Percentiles rank a stretch among this genome's conserved stretches.
phyloP scores from a whole-genome alignment of 2,888 invertebrate genomes.

The Amphipyra berbera region DNA sequence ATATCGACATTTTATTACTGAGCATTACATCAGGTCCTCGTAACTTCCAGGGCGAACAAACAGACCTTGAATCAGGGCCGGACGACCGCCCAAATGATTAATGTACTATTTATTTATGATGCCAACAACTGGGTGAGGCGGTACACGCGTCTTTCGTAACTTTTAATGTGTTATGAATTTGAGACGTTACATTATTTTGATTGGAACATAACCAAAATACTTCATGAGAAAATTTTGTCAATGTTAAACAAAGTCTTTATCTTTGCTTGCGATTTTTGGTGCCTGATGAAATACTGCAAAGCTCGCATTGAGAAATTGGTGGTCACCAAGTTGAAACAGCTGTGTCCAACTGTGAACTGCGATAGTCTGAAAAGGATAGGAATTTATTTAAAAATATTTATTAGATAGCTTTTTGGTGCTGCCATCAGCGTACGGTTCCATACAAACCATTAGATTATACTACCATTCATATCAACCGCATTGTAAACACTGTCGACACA shows the following conservation, averaged over 20 bases:
- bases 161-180: constrained; percentile 36
- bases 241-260: background rate
- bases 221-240: background rate
- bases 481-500: constrained; percentile 28
- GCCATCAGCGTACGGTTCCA: background rate
- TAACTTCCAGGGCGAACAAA: constrained; percentile 44
- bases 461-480: constrained; percentile 11
- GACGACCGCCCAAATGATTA: constrained; percentile 45
- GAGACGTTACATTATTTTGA: constrained; percentile 3
- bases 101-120: constrained; percentile 55
- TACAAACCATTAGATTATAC: constrained; percentile 2
- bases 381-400: no score
- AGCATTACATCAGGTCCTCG: constrained; percentile 48
- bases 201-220: constrained; percentile 25
- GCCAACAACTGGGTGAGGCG: constrained; percentile 36
- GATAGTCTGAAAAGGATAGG: no score
- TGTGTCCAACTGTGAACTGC: no score
- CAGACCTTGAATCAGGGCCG: constrained; percentile 54
- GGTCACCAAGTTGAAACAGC: no score
- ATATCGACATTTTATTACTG: constrained; percentile 25
- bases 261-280: background rate
- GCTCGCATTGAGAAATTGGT: no score
- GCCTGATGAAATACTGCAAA: background rate
- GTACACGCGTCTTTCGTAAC: constrained; percentile 48
- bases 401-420: no score